Percentiles rank a stretch among this genome's conserved stretches.
Evolutionary conservation across 2,888 invertebrate genomes (phyloP).

Genomic region (Cecidostiba fungosa): DNA sequence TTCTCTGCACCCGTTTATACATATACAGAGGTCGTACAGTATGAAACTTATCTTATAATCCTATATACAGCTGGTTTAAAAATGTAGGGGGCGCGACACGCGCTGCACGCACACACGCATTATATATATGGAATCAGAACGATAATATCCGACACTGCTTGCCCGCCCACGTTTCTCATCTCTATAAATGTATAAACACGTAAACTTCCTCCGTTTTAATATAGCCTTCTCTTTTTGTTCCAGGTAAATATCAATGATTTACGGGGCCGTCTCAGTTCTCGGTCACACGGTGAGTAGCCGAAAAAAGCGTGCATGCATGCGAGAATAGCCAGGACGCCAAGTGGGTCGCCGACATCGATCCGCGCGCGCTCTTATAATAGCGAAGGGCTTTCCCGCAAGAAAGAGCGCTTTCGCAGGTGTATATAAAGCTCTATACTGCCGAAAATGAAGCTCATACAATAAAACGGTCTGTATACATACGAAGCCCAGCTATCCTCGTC

Average conservation of each 20-base stretch:
- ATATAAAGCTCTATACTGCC: background rate
- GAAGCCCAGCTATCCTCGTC: background rate
- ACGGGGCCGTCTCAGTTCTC: background rate
- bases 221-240: constrained; percentile 24
- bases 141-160: too few relatives aligned
- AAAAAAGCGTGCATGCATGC: background rate
- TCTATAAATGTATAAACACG: background rate
- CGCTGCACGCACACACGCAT: too few relatives aligned
- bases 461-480: background rate
- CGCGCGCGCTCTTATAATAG: background rate
- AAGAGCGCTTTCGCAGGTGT: background rate
- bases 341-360: background rate
- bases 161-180: background rate
- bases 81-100: background rate
- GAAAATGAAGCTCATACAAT: background rate
- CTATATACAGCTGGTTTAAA: background rate
- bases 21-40: background rate
- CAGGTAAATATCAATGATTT: constrained; percentile 33
- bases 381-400: background rate
- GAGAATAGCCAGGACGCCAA: background rate
- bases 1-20: background rate
- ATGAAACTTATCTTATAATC: too few relatives aligned
- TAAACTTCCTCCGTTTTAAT: background rate
- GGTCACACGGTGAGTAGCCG: background rate
- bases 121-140: too few relatives aligned